Base-by-base conservation (phyloP, 2,888 invertebrate species). In the Cheilosia impressa region DNA sequence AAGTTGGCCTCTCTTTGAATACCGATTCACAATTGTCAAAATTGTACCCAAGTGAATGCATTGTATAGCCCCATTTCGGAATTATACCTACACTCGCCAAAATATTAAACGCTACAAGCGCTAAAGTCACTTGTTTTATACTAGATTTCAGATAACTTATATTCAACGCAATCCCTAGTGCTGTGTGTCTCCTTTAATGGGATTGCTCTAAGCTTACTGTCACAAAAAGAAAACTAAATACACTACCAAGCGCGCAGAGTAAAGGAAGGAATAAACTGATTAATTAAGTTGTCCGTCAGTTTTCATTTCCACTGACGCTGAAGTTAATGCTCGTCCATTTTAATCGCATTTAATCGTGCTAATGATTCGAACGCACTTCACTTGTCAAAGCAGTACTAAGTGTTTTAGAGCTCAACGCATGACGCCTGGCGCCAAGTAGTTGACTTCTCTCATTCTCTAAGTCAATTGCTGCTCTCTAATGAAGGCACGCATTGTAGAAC, bases 341-440 rank as follows among this genome's bases (percentile, higher is more conserved):
- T 68, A 81, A 81, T 81, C 81, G 45, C 62, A 63, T 81, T 68
- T 72, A 85, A 77, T 85, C 66, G 60, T 62, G 52, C 73, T 62
- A 43, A 68, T 58, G 52, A 52, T 69, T 57, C 52, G 38, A 81
- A 85, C 81, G 76, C 85, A 73, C 62, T 85, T 80, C 60, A 34
- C 65, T 84, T 80, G 80, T 75, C 80, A 80, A 31, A 69, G 73
- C 63, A 77, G 52, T n/a, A 41, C 66, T 75, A 57, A 62, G 72
- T 75, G 69, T 57, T 68, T 69, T 53, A 71, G 65, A 80, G 55
- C 52, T 66, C 38, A 66, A 41, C 63, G 82, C 63, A 72, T 87
- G 82, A 71, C 77, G 87, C 77, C 87, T 66, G 87, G 87, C 87
- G 87, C 87, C 81, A 87, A 82, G 77, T 78, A 73, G 76, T 72